Evolutionary conservation across 2,113 vertebrate genomes (phyloP), one percentile per base, ranked within the genome.

Genomic region (Phalacrocorax aristotelis): DNA sequence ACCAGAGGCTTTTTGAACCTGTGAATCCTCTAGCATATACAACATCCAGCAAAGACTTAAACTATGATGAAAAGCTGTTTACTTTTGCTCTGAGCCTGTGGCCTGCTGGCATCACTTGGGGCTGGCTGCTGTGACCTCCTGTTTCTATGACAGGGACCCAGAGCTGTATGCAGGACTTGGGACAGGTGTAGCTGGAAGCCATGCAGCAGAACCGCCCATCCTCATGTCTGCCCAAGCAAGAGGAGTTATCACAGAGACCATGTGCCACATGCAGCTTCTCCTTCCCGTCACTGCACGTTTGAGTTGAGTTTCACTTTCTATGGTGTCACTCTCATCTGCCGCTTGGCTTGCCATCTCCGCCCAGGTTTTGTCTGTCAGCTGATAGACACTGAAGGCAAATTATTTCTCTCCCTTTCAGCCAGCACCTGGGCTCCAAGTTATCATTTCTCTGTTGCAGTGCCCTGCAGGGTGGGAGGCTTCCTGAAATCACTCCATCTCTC

Each of bases 171-270:
- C 27, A 51, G 71, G 30, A 25, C 42, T 34, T 1, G 0, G 27
- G 36, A 38, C 1, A 0, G 26, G 32, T 2, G 4, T 66, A 55
- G 0, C 15, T 3, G 2, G 25, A 40, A 75, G 6, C 23, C 0
- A 0, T 22, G 68, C 51, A 42, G 57, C 71, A 77, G 62, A 68
- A 40, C 42, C 6, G 6, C 49, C 22, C 4, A 0, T n/a, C 34
- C 46, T 6, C 2, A 13, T 3, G 4, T 49, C n/a, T 42, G 2
- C 36, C 40, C 1, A 4, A 27, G 55, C 22, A 15, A 60, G 22
- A 64, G 18, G 25, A 18, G 40, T 9, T 32, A 27, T 15, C 30
- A n/a, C 36, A 57, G 48, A 36, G 21, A 32, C 15, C 29, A 42
- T 0, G 0, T 9, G 13, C 23, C 36, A 91, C 36, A 15, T 3